Percentiles rank a stretch among this genome's conserved stretches.
phyloP scores from a whole-genome alignment of 2,113 vertebrate species.

The Irena cyanogastra region DNA sequence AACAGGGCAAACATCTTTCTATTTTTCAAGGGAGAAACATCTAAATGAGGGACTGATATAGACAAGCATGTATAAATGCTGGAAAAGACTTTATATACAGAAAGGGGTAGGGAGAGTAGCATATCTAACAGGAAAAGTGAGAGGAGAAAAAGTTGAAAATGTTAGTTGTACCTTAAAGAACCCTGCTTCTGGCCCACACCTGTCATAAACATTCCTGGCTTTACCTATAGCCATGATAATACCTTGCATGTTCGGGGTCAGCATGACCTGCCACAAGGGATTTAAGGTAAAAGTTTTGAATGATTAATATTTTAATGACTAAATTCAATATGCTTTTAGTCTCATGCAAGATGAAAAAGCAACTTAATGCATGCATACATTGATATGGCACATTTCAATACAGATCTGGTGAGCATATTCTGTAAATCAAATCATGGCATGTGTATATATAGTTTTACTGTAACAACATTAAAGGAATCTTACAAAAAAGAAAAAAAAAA shows the following conservation, averaged over 20 bases:
- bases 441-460: not conserved
- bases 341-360: constrained; percentile 66
- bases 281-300: constrained; percentile 73
- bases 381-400: constrained; percentile 9
- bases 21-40: not conserved
- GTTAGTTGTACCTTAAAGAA: constrained; percentile 96
- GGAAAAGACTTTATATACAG: not conserved
- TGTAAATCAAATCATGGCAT: not conserved
- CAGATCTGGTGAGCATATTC: not conserved
- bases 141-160: constrained; percentile 57
- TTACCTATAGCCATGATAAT: constrained; percentile 99
- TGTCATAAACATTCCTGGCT: constrained; percentile 95
- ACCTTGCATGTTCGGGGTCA: constrained; percentile 99
- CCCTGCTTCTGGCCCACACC: constrained; percentile 95
- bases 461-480: not conserved
- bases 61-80: not conserved
- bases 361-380: constrained; percentile 51
- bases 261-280: constrained; percentile 93
- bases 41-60: not conserved
- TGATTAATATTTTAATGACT: constrained; percentile 63
- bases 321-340: constrained; percentile 31
- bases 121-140: not conserved
- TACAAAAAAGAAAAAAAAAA: not conserved
- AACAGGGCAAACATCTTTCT: not conserved
- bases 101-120: not conserved